Percentiles rank a stretch among this genome's conserved stretches.
Evolutionary conservation across 1,140 invertebrate species (phyloP).

Genomic region (Diorhabda elongata): DNA sequence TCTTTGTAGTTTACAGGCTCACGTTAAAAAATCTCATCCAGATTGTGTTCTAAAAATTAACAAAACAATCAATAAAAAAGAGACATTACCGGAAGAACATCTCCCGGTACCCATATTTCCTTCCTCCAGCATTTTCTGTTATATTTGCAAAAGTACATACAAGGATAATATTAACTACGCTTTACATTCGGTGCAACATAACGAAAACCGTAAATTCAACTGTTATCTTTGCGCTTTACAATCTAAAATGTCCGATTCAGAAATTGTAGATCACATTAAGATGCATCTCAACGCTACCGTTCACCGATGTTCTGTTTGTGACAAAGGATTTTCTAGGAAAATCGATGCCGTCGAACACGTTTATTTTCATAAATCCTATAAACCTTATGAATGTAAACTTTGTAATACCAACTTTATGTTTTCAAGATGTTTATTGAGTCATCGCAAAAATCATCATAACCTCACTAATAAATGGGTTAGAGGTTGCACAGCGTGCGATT

Average conservation of each 20-base stretch:
- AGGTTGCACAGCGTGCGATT: not conserved
- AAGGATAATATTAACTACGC: not conserved
- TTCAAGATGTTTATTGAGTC: constrained; percentile 4
- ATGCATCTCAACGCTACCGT: constrained; percentile 71
- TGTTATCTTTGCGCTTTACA: not conserved
- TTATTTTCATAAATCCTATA: constrained; percentile 52
- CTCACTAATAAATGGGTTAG: not conserved
- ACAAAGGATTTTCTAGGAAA: constrained; percentile 51
- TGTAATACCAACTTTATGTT: constrained; percentile 66
- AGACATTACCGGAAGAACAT: not conserved
- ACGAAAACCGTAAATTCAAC: not conserved
- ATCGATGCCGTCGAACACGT: constrained; percentile 35
- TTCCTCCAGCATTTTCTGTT: not conserved
- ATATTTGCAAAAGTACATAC: not conserved
- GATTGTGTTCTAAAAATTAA: not conserved
- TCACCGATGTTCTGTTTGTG: constrained; percentile 63
- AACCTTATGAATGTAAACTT: constrained; percentile 55
- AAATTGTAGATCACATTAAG: constrained; percentile 54
- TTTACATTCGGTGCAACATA: not conserved
- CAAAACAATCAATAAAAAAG: not conserved
- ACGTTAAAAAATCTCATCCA: not conserved
- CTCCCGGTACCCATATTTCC: not conserved
- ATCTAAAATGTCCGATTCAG: not conserved
- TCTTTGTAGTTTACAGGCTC: not conserved
- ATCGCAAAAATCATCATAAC: not conserved